A percentile compares a stretch with the other conserved stretches of the same genome.
Evolutionary conservation across 2,113 vertebrate genomes (phyloP).

Genomic region (Archilochus colubris): DNA sequence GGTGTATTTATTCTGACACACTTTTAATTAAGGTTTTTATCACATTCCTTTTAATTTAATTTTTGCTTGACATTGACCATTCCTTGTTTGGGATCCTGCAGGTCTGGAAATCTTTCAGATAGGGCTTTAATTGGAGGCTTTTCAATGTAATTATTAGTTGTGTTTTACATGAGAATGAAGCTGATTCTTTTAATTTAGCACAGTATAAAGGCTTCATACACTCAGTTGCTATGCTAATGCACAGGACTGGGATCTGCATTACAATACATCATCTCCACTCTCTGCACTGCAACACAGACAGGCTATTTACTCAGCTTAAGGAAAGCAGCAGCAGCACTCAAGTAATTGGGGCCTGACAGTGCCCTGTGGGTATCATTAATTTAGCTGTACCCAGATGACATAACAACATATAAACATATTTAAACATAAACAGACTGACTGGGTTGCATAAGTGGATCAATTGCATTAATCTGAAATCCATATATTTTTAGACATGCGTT

Average conservation of each 20-base stretch:
- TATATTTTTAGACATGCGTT: not conserved
- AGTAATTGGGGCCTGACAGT: conserved; percentile 5
- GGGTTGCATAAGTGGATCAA: not conserved
- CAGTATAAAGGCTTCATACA: not conserved
- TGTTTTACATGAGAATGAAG: not conserved
- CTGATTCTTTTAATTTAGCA: not conserved
- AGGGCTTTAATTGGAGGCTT: conserved; percentile 31
- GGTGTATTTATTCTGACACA: conserved; percentile 26
- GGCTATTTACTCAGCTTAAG: not conserved
- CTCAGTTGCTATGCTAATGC: not conserved
- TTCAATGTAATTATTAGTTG: conserved; percentile 35
- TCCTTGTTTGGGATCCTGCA: not conserved
- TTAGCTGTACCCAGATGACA: not conserved
- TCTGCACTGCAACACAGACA: not conserved
- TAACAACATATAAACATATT: not conserved
- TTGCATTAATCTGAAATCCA: not conserved
- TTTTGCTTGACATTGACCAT: not conserved
- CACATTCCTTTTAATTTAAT: not conserved
- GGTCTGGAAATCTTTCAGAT: conserved; percentile 8
- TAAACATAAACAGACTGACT: not conserved
- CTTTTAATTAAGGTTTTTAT: conserved; percentile 53
- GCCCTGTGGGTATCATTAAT: conserved; percentile 16
- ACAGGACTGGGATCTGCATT: not conserved
- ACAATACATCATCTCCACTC: not conserved
- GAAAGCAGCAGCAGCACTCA: not conserved